phyloP scores from a whole-genome alignment of 2,797 vertebrate species.

The Chaetodon trifasciatus region DNA sequence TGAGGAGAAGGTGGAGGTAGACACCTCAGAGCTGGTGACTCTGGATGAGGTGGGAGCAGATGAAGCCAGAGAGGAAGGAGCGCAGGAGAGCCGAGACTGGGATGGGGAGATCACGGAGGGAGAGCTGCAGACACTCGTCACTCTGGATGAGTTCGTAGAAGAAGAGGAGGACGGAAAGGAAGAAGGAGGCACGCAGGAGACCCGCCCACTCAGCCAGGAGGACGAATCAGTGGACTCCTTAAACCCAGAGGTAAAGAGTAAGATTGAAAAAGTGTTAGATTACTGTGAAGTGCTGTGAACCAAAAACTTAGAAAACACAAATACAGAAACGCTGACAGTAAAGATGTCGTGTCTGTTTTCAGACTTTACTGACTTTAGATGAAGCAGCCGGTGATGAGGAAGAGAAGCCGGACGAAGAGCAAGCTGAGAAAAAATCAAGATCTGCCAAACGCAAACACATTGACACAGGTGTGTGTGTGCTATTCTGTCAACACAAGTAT shows the following conservation, averaged over 20 bases:
- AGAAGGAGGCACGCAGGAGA: constrained; percentile 15
- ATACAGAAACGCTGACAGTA: background rate
- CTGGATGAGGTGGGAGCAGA: constrained; percentile 81
- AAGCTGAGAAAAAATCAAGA: constrained; percentile 15
- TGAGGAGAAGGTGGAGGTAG: background rate
- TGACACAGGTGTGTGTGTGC: constrained; percentile 60
- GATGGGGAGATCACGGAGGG: constrained; percentile 51
- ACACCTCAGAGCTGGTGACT: constrained; percentile 70
- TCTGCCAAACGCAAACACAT: constrained; percentile 42
- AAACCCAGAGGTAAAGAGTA: constrained; percentile 74
- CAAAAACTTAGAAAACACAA: background rate
- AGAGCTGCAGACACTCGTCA: constrained; percentile 84
- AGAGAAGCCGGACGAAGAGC: constrained; percentile 33
- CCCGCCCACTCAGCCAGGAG: constrained; percentile 37
- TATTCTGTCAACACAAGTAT: no score
- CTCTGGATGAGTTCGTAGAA: constrained; percentile 90
- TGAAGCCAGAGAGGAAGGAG: constrained; percentile 54
- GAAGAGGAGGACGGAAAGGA: constrained; percentile 82
- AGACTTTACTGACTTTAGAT: constrained; percentile 85
- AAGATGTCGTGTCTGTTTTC: background rate
- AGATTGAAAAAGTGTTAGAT: background rate
- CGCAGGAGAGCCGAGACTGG: constrained; percentile 30
- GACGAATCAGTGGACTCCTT: constrained; percentile 53
- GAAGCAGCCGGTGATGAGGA: constrained; percentile 82
- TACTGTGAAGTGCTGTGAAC: background rate